Base-by-base conservation (phyloP, 2,113 vertebrate species). In the Lophotis ruficrista region DNA sequence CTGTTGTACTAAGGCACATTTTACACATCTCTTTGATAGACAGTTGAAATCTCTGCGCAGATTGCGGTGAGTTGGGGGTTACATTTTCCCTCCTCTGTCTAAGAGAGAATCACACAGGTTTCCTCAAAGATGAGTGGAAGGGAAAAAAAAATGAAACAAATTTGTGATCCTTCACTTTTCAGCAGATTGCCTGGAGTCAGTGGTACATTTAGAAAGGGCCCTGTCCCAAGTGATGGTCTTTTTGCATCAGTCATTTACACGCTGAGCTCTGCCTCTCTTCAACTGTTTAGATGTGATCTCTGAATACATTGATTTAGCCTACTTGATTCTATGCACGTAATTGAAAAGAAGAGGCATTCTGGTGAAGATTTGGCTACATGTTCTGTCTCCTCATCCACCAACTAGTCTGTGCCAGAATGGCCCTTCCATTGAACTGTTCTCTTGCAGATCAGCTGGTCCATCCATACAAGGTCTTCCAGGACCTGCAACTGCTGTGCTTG, bases 31-130 rank as follows among this genome's bases (percentile, higher is more conserved):
- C 13, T 12, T 24, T 21, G 27, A 31, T 0, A 37, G 31, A 33
- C 83, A 60, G 27, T 1, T 65, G n/a, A n/a, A 43, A 69, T 69
- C 20, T 64, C n/a, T 23, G 35, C 14, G n/a, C 60, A 24, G 27
- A 14, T 31, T 13, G 9, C 4, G 18, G 30, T n/a, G 37, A n/a
- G n/a, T 61, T 33, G 0, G 1, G 18, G 48, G 20, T 21, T 68
- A 2, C 7, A 4, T 64, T 77, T 87, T 77, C 48, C 21, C 30
- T 61, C 16, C 41, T 57, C 3, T 24, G 2, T 37, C 10, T n/a
- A 28, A 27, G 41, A 66, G 14, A 61, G 22, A 20, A 28, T 33
- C 23, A 3, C 38, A 14, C n/a, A 62, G 54, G 18, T n/a, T 57
- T 66, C 23, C 50, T 45, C 30, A 11, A 21, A 73, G 60, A 24